Evolutionary conservation across 2,797 vertebrate species (phyloP).

Genomic region (Cossypha niveicapilla): DNA sequence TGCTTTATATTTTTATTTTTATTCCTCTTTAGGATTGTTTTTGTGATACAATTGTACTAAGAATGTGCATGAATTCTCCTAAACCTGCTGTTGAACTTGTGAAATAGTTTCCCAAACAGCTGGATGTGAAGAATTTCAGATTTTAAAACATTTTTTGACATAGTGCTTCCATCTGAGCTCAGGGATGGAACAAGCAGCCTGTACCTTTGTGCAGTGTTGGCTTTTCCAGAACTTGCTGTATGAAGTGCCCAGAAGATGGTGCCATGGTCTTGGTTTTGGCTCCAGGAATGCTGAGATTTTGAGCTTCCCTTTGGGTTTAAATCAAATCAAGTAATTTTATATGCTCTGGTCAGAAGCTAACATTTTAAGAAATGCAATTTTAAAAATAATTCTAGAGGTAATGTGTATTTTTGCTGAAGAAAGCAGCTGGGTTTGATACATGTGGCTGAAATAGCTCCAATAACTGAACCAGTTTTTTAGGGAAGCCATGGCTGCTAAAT

Average conservation of each 20-base stretch:
- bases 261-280: conserved; percentile 25
- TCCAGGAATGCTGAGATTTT: background rate
- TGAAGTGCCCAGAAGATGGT: conserved; percentile 71
- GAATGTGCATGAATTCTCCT: background rate
- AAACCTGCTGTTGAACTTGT: background rate
- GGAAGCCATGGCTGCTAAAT: background rate
- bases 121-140: background rate
- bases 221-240: background rate
- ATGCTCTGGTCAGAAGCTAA: background rate
- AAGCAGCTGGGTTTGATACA: background rate
- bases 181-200: background rate
- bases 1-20: background rate
- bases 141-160: background rate
- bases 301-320: background rate
- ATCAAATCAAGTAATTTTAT: background rate
- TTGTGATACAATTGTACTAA: background rate
- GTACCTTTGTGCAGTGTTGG: background rate
- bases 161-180: background rate
- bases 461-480: background rate
- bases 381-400: background rate
- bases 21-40: background rate
- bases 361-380: background rate
- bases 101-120: background rate
- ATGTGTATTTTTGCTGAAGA: background rate
- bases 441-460: fast-evolving